These are phyloP conservation scores for Furnarius figulus DNA, from an alignment of 2,113 vertebrate species.

Conservation along the genomic window DNA sequence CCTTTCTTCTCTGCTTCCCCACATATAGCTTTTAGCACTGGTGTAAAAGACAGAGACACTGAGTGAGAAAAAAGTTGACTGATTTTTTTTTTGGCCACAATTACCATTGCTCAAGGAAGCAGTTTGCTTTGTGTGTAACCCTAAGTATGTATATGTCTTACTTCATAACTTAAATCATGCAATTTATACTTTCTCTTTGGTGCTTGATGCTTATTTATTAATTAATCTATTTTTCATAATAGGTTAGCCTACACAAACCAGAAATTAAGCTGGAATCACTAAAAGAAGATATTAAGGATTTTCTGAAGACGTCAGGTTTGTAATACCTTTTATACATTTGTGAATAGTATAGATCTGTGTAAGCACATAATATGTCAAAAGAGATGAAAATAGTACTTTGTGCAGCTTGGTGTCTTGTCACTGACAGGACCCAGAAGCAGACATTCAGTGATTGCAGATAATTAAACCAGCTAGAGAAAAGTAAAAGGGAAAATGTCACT, in stretches of 20 bases:
- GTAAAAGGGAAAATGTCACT: neutral
- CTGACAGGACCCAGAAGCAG: neutral
- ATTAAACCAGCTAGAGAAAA: neutral
- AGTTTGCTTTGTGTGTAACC: neutral
- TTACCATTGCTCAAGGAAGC: neutral
- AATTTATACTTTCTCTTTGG: neutral
- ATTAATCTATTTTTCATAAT: neutral
- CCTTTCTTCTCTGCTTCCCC: neutral
- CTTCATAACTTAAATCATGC: neutral
- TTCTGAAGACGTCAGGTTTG: slow-evolving; percentile 90
- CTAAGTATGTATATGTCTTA: neutral
- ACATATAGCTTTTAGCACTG: neutral
- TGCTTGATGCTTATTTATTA: neutral
- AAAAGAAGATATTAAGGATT: slow-evolving; percentile 91
- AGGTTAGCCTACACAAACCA: slow-evolving; percentile 91
- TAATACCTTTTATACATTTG: neutral
- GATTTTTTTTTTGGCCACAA: neutral
- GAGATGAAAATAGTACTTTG: neutral
- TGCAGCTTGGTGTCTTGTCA: neutral
- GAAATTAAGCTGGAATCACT: slow-evolving; percentile 91
- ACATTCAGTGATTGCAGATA: neutral
- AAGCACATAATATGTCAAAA: neutral
- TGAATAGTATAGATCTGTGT: neutral
- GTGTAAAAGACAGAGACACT: neutral
- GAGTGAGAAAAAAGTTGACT: neutral